Conservation (phyloP, 2,888 invertebrate species). For the Andrena praecox region DNA sequence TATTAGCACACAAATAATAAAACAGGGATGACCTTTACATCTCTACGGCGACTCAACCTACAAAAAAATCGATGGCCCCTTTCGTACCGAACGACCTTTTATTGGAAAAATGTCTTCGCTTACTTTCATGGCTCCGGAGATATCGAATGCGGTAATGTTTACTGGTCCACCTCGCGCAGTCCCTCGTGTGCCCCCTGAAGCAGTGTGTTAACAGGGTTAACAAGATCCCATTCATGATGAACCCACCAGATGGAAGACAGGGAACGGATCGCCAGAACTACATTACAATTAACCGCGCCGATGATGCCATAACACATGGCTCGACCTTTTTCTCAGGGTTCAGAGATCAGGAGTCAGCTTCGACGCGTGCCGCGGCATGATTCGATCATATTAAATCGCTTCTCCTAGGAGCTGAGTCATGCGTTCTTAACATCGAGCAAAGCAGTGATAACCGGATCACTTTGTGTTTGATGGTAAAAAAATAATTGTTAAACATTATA, state of each 20-base stretch:
- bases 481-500: no score
- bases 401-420: neutral
- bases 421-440: neutral
- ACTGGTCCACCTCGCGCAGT: no score
- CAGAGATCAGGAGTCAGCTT: conserved; percentile 14
- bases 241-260: neutral
- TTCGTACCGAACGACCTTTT: no score
- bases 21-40: no score
- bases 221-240: conserved; percentile 9
- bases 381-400: conserved; percentile 29
- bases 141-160: no score
- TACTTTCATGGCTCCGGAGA: no score
- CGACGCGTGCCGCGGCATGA: neutral
- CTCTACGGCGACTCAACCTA: no score
- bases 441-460: no score
- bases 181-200: neutral
- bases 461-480: no score
- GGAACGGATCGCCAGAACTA: conserved; percentile 17
- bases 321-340: conserved; percentile 36
- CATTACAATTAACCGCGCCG: conserved; percentile 29
- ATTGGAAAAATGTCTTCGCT: no score
- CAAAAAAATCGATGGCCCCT: no score
- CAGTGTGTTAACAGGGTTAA: neutral
- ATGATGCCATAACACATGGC: conserved; percentile 28
- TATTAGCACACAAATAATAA: no score